Percentiles rank a stretch among this genome's conserved stretches.
phyloP scores from a whole-genome alignment of 2,888 invertebrate species.

The Arrhopalites spinosus region DNA sequence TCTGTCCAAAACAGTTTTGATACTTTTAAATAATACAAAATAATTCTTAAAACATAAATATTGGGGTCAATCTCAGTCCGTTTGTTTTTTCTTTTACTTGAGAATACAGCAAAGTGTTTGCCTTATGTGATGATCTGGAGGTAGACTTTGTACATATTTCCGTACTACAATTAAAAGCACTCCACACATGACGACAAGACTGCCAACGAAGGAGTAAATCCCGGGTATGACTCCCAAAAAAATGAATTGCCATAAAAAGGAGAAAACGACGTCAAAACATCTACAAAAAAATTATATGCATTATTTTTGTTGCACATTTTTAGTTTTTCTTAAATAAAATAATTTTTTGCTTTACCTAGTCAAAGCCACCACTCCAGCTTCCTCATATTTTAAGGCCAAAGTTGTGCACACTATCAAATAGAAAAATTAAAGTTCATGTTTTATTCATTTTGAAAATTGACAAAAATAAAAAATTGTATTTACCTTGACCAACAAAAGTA shows the following conservation, averaged over 20 bases:
- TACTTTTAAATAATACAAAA: no score
- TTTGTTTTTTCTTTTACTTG: no score
- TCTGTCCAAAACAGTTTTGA: no score
- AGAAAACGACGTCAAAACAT: slow-evolving; percentile 20
- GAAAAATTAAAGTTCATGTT: not conserved
- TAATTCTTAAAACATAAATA: no score
- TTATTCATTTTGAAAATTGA: not conserved
- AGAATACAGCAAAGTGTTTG: slow-evolving; percentile 11
- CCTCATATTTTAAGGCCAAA: slow-evolving; percentile 17
- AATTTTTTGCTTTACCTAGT: no score
- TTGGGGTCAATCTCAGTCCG: no score
- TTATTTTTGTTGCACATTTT: no score
- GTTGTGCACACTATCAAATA: slow-evolving; percentile 19
- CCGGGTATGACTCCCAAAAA: slow-evolving; percentile 15
- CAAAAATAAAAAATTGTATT: no score
- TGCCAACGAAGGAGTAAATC: slow-evolving; percentile 9
- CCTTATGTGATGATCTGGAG: not conserved
- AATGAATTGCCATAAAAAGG: slow-evolving; percentile 24
- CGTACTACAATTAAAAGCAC: slow-evolving; percentile 13
- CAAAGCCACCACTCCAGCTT: slow-evolving; percentile 8
- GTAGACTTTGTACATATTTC: slow-evolving; percentile 15
- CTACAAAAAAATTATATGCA: not conserved
- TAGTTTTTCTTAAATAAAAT: no score
- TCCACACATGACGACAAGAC: slow-evolving; percentile 10
- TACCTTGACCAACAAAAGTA: slow-evolving; percentile 23